Evolutionary conservation across 2,888 invertebrate genomes (phyloP), one percentile per base, ranked within the genome.

Genomic region (Steinernema carpocapsae): DNA sequence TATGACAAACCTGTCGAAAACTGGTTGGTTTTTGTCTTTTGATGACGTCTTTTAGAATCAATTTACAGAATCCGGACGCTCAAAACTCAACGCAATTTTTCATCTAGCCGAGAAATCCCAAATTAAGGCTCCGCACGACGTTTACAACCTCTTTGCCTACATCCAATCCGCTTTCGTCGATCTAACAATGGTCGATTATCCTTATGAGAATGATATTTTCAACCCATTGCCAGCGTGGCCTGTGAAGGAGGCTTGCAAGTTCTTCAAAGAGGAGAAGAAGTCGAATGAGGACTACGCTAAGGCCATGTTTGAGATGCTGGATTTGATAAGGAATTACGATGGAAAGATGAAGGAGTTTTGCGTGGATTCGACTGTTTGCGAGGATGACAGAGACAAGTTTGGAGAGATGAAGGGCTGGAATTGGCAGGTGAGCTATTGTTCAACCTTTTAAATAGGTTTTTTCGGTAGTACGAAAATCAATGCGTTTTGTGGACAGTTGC

Each of bases 171-270:
- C 59, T 10, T 64, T 86, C 72, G 91, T 91, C 7, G 92, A 93
- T 83, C 88, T 96, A 78, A 95, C 95, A 0, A 97, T 97, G 96
- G 92, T 93, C n/a, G 93, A 97, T 89, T 99, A 97, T 88, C 97
- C 97, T 0, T 97, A 95, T 88, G 89, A 92, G 0, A 91, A 93
- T 0, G 91, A 91, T 84, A 99, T 97, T 88, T 89, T 97, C 72
- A 75, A 72, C 6, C 88, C 89, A 22, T 84, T 97, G 32, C 96
- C 96, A 0, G 94, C 92, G 0, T 91, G 93, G 88, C 97, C 97
- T 0, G 92, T 97, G 73, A 79, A 80, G 73, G 82, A 75, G 52
- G n/a, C 1, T 17, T 37, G 29, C 71, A 3, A 75, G 74, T 46
- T 17, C 26, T 51, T 51, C 0, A 88, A 90, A 70, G 84, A 88